Base-by-base conservation (phyloP, 2,113 vertebrate species). In the Calypte anna region DNA sequence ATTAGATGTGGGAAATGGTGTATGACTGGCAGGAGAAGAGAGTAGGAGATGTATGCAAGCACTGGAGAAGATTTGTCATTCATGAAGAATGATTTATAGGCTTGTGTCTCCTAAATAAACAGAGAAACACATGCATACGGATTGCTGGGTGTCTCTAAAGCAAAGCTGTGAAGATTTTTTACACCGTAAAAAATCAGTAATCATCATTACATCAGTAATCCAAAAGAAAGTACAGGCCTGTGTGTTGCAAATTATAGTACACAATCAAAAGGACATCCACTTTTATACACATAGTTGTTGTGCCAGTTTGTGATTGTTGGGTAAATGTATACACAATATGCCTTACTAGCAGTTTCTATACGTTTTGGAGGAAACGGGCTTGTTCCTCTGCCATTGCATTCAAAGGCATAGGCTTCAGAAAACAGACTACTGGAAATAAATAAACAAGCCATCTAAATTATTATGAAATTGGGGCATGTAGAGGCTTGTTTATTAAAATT, bases 221-320 rank as follows among this genome's bases (percentile, higher is more conserved):
- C 70, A 31, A 67, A 91, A 77, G 46, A 62, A 86, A 58, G 21
- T 53, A 33, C 38, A 44, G 67, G 20, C 63, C 58, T 21, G 22
- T 64, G 51, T 22, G 12, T 30, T 74, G 31, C 55, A 55, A 69
- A 25, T 44, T 21, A 3, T 4, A 43, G 25, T 12, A n/a, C 15
- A 18, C 22, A 3, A 17, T 4, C 3, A 2, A 80, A 76, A 73
- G 55, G 58, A 24, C 13, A 51, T 23, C 38, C 9, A 19, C 6
- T 17, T 58, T 20, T 38, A 44, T 0, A 0, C 22, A 16, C 7
- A 4, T 0, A 0, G 27, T 80, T 0, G 0, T 66, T 76, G n/a
- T 30, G 1, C 17, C 84, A 17, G 21, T 75, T 66, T 68, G 51
- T 27, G 23, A 17, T 59, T 22, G n/a, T 67, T 76, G 16, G 17